Evolutionary conservation across 2,888 invertebrate genomes (phyloP).

Genomic region (Tetragonisca angustula): DNA sequence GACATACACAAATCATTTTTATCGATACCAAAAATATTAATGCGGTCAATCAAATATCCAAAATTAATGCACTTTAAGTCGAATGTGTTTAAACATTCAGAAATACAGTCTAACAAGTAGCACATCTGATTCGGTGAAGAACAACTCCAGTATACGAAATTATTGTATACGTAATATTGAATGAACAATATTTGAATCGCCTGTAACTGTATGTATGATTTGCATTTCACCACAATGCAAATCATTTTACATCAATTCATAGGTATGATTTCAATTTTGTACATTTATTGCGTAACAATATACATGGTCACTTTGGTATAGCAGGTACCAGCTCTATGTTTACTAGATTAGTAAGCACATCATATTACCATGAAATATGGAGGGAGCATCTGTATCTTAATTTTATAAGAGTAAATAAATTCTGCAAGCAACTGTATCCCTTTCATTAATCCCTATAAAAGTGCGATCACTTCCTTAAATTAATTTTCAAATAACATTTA

Average conservation of each 20-base stretch:
- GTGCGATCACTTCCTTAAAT: neutral
- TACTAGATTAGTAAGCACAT: constrained; percentile 61
- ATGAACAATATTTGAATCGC: constrained; percentile 52
- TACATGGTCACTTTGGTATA: constrained; percentile 69
- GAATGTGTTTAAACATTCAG: neutral
- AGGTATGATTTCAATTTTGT: constrained; percentile 66
- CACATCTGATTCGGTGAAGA: neutral
- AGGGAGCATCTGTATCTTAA: constrained; percentile 74
- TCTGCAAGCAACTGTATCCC: constrained; percentile 73
- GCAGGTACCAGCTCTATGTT: constrained; percentile 48
- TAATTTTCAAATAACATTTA: neutral
- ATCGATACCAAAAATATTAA: neutral
- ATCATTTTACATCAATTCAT: constrained; percentile 68
- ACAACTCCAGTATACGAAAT: constrained; percentile 26
- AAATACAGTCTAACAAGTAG: neutral
- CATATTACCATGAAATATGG: constrained; percentile 51
- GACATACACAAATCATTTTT: constrained; percentile 14
- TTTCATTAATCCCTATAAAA: constrained; percentile 7
- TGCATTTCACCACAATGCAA: constrained; percentile 77
- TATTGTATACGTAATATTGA: constrained; percentile 30
- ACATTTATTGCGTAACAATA: constrained; percentile 62
- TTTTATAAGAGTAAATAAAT: constrained; percentile 82
- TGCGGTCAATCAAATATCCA: constrained; percentile 2
- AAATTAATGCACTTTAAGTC: neutral
- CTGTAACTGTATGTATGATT: constrained; percentile 71